Evolutionary conservation across 2,113 vertebrate genomes (phyloP).

Genomic region (Coracopsis vasa): DNA sequence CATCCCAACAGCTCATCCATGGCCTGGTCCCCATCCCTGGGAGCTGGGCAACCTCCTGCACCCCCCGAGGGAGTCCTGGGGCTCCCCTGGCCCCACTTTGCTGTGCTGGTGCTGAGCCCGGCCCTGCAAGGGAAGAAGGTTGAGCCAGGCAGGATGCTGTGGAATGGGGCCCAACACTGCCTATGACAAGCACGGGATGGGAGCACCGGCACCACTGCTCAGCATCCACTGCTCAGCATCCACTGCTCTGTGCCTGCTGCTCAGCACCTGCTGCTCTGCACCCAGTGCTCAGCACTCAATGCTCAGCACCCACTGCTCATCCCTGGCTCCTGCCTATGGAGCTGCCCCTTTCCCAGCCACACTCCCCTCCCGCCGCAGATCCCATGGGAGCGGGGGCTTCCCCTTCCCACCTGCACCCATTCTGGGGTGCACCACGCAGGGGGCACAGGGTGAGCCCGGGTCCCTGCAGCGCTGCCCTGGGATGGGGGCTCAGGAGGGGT

Average conservation of each 20-base stretch:
- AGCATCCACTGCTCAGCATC: too few species aligned
- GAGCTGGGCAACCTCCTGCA: not conserved
- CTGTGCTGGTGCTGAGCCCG: not conserved
- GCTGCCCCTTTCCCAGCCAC: not conserved
- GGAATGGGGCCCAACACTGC: not conserved
- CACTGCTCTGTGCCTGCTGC: too few species aligned
- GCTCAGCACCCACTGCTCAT: too few species aligned
- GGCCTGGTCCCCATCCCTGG: not conserved
- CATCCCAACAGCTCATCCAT: too few species aligned
- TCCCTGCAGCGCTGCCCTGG: accelerated
- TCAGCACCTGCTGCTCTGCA: too few species aligned
- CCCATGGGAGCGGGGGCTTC: not conserved
- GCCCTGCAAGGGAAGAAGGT: not conserved
- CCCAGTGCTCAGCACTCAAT: too few species aligned
- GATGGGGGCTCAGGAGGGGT: not conserved
- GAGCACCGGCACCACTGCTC: accelerated
- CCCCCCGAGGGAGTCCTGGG: not conserved
- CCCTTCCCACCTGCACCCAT: not conserved
- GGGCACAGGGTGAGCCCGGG: not conserved
- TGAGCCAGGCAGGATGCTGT: not conserved
- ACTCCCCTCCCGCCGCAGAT: too few species aligned
- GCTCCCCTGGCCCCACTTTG: not conserved
- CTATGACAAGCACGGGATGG: not conserved
- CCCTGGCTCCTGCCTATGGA: not conserved
- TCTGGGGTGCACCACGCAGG: not conserved